Evolutionary conservation across 2,113 vertebrate species (phyloP).

Genomic region (Dasyprocta punctata): DNA sequence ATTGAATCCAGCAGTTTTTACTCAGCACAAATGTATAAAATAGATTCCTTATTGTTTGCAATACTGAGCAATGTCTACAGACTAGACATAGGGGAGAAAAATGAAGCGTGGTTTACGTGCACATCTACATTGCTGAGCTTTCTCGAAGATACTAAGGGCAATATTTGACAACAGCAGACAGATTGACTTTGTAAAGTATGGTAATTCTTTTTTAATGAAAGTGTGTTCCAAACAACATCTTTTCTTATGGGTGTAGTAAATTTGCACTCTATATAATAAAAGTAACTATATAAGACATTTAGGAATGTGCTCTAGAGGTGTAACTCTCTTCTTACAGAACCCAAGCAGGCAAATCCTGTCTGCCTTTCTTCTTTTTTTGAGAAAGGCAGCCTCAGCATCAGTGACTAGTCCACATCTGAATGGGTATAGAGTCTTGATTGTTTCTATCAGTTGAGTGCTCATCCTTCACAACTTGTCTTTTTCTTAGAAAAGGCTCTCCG

Average conservation of each 20-base stretch:
- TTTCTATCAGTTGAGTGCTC: not conserved
- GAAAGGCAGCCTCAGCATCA: not conserved
- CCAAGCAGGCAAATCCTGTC: not conserved
- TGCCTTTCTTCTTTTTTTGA: not conserved
- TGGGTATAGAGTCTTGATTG: not conserved
- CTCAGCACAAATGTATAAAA: slow-evolving; percentile 48
- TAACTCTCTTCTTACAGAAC: not conserved
- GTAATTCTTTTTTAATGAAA: slow-evolving; percentile 47
- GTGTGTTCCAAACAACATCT: not conserved
- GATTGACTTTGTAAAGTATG: not conserved
- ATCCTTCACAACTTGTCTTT: not conserved
- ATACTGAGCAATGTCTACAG: not conserved
- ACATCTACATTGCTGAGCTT: not conserved
- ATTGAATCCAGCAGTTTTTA: slow-evolving; percentile 65
- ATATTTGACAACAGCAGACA: not conserved
- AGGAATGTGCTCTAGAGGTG: not conserved
- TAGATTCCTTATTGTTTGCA: slow-evolving; percentile 24
- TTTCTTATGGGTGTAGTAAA: not conserved
- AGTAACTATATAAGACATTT: not conserved
- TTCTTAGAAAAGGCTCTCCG: not conserved
- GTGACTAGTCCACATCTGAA: not conserved
- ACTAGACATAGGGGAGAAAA: slow-evolving; percentile 26
- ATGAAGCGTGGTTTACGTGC: not conserved
- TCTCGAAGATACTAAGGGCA: not conserved
- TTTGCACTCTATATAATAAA: not conserved